Evolutionary conservation across 2,113 vertebrate genomes (phyloP).

Genomic region (Apteryx owenii): DNA sequence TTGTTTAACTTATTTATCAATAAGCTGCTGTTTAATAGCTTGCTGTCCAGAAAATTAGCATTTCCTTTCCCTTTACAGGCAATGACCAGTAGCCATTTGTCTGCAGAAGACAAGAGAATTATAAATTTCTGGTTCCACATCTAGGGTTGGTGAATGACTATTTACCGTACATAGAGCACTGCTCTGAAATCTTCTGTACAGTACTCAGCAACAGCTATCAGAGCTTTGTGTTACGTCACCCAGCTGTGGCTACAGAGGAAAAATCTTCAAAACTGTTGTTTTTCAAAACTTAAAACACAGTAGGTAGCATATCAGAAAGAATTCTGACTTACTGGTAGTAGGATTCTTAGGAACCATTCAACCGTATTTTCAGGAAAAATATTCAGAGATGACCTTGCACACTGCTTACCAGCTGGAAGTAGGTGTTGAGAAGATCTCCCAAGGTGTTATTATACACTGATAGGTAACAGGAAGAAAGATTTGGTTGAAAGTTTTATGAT

Average conservation of each 20-base stretch:
- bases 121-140: not conserved
- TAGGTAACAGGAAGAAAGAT: not conserved
- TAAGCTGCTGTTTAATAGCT: constrained; percentile 18
- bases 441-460: not conserved
- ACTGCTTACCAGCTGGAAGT: not conserved
- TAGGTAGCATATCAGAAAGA: not conserved
- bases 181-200: not conserved
- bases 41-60: constrained; percentile 2
- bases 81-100: constrained; percentile 6
- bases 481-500: not conserved
- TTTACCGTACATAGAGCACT: not conserved
- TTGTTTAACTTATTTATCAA: constrained; percentile 17
- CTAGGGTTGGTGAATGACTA: not conserved
- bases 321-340: not conserved
- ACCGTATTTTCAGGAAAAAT: not conserved
- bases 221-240: not conserved
- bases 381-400: not conserved
- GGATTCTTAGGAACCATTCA: not conserved
- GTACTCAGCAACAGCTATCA: not conserved
- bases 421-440: not conserved
- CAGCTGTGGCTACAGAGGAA: not conserved
- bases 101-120: not conserved
- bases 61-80: constrained; percentile 33
- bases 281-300: not conserved
- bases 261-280: not conserved